Base-by-base conservation (phyloP, 2,888 invertebrate genomes). In the Podotricha telesiphe region DNA sequence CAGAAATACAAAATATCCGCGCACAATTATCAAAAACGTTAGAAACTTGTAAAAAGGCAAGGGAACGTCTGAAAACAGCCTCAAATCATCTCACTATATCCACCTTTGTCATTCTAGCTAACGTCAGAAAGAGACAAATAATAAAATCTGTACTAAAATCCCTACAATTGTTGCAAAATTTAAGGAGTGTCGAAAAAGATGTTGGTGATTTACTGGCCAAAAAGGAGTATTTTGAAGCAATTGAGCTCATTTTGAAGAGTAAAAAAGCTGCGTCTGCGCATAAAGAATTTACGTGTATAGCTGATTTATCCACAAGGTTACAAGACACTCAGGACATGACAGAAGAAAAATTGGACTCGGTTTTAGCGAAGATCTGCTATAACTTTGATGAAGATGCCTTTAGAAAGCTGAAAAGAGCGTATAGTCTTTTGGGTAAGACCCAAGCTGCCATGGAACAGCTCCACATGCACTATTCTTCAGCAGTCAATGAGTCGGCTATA, bases 401-500 rank as follows among this genome's bases (percentile, higher is more conserved):
- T 82, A 94, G 95, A 11, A 96, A 97, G 77, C 91, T 99, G 0
- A 97, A 98, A 80, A 95, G 95, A 75, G 99, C 99, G 0, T 99
- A 98, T 82, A 94, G 95, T 48, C 91, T 99, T 22, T 88, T 99
- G 4, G 98, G 98, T 0, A 99, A 99, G 87, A 97, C 97, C 0
- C 96, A 98, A 87, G 96, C 96, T 2, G 98, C 98, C 0, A 97
- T 98, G 95, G 99, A 99, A 85, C 98, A 98, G 84, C 87, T 99
- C 11, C 97, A 98, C 77, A 98, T 99, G 95, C 98, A 99, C 84
- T 98, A 98, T 80, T 97, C 98, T 0, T 98, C 98, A 50, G 97
- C 98, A 0, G 97, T 99, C 17, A 98, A 97, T 76, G 96, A 96
- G 72, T 95, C 96, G 0, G 96, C 97, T 0, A 94, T 94, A 28